Evolutionary conservation across 2,113 vertebrate genomes (phyloP).

Genomic region (Oryzias javanicus): DNA sequence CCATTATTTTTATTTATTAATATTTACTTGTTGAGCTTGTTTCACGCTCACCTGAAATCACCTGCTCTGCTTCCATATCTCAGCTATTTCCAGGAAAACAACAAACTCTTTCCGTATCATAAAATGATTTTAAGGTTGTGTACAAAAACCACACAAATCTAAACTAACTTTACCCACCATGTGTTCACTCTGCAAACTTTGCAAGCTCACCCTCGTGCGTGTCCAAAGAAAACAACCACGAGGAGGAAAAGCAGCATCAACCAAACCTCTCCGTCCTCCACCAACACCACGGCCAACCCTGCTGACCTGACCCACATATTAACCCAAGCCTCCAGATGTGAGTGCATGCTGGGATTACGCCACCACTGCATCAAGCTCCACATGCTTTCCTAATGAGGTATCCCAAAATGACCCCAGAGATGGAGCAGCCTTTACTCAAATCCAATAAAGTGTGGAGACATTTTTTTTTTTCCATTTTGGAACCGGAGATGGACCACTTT

Average conservation of each 20-base stretch:
- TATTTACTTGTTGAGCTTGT: too few species aligned
- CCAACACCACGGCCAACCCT: constrained; percentile 58
- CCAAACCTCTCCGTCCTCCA: constrained; percentile 43
- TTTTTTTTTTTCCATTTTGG: too few species aligned
- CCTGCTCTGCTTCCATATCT: too few species aligned
- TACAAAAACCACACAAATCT: constrained; percentile 1
- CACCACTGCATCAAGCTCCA: constrained; percentile 68
- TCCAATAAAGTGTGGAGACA: background rate
- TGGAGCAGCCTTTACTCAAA: constrained; percentile 35
- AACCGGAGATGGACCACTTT: background rate
- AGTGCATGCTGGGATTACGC: constrained; percentile 70
- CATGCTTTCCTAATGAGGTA: constrained; percentile 74
- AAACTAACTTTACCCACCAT: constrained; percentile 24
- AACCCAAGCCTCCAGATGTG: constrained; percentile 80
- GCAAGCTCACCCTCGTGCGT: constrained; percentile 18
- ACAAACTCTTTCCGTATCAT: too few species aligned
- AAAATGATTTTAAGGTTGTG: too few species aligned
- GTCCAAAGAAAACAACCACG: constrained; percentile 5
- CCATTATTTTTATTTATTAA: too few species aligned
- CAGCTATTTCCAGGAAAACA: too few species aligned
- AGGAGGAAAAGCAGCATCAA: constrained; percentile 10
- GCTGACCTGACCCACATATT: constrained; percentile 80
- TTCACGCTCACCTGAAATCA: too few species aligned
- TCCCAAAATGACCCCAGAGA: constrained; percentile 71
- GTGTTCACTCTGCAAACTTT: constrained; percentile 26